These are phyloP conservation scores for Poecile atricapillus DNA, from an alignment of 2,113 vertebrate genomes.

Conservation along the genomic window DNA sequence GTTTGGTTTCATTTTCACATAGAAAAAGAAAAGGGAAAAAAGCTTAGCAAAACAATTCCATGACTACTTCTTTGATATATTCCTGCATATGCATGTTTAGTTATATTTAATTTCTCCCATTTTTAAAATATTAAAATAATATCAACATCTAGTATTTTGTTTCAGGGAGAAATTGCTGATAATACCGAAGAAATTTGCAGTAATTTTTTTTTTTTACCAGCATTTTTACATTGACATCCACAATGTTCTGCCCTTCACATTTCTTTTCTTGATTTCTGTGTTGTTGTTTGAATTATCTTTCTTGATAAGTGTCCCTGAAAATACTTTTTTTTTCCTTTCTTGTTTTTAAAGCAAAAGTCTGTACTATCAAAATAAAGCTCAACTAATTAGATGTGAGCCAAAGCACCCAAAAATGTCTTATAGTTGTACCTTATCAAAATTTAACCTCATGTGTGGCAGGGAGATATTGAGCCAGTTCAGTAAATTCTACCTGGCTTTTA, in stretches of 20 bases:
- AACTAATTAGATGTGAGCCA: constrained; percentile 12
- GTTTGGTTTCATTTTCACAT: neutral
- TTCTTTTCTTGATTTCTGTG: neutral
- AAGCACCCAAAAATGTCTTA: neutral
- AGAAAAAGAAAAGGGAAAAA: neutral
- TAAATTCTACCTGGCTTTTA: neutral
- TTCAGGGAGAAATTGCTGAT: neutral
- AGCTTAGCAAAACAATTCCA: neutral
- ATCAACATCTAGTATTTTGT: neutral
- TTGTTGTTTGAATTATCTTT: neutral
- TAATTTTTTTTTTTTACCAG: neutral
- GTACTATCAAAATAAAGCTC: constrained; percentile 20
- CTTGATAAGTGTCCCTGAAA: neutral
- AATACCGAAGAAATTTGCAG: neutral
- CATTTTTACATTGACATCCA: neutral
- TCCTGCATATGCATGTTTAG: neutral
- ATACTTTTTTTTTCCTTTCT: neutral
- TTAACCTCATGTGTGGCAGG: neutral
- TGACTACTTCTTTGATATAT: neutral
- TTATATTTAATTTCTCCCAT: neutral
- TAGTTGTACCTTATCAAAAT: neutral
- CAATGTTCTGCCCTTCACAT: neutral
- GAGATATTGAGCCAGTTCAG: neutral
- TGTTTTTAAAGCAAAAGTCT: constrained; percentile 12
- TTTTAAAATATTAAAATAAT: neutral